Base-by-base conservation (phyloP, 2,113 vertebrate species). In the Tichodroma muraria region DNA sequence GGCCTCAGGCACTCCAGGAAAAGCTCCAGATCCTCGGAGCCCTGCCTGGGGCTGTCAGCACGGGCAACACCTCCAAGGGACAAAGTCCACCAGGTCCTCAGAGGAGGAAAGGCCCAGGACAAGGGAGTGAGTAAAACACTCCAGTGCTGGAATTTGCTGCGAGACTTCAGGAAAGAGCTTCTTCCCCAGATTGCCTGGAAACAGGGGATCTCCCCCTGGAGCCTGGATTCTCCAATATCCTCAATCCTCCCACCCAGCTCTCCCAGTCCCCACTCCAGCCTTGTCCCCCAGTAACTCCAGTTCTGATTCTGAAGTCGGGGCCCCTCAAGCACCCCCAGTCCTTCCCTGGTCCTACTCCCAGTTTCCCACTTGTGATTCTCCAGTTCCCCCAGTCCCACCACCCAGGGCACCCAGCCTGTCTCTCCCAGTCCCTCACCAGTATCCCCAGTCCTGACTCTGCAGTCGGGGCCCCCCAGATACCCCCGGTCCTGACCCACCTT, bases 121-220 rank as follows among this genome's bases (percentile, higher is more conserved):
- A 8, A 38, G 24, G 60, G 2, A 40, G 22, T 0, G 38, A n/a
- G 8, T 0, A 4, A 27, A 30, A 7, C 1, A 1, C n/a, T 9
- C 13, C 57, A 4, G 15, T 0, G 7, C 63, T 21, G 40, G 15
- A 10, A 23, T 13, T 5, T 11, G 6, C n/a, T 9, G 22, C 38
- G 54, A 24, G 23, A 3, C 24, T 18, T 23, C 77, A n/a, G 44
- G 52, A 6, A 57, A n/a, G 23, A 56, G 50, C n/a, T 18, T 6
- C 24, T 31, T 53, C 31, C 20, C 10, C 64, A 4, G 1, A 4
- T 1, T 9, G 15, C 47, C 38, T 1, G 10, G 6, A 42, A 63
- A 42, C 1, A 1, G 37, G 30, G 13, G 18, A 8, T 10, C 27
- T 12, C 31, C 44, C 57, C 44, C 57, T 10, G 9, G 44, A 49